Base-by-base conservation (phyloP, 2,888 invertebrate genomes). In the Heliconius aoede region DNA sequence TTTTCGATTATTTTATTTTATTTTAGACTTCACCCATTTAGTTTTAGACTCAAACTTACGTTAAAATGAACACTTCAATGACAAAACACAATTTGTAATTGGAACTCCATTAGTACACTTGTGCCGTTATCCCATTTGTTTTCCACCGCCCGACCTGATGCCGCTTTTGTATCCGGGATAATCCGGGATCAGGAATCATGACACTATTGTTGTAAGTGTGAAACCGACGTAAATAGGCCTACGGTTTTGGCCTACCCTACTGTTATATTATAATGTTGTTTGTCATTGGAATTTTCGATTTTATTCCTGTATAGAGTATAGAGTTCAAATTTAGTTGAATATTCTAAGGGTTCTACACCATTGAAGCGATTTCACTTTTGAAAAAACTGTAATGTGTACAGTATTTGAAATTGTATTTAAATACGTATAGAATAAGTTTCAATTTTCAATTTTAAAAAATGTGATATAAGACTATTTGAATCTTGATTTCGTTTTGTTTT, bases 121-220 rank as follows among this genome's bases (percentile, higher is more conserved):
- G 83, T 90, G 91, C 91, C 91, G 87, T 88, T 89, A 89, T 90
- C 89, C 91, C 92, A 92, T 92, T 94, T 94, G 93, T 93, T 92
- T 92, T 88, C 94, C 92, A 90, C 94, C 92, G 90, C 91, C 86
- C 90, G 90, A 89, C 90, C 91, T 94, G 93, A 94, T 92, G 90
- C 91, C 87, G 87, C 90, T 87, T 87, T 92, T 89, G 90, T 90
- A 86, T 88, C 87, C 87, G 85, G 89, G 89, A 92, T 93, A 91
- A 94, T 92, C 94, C 90, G 85, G 94, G 94, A 93, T 94, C 93
- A 93, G 87, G 94, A 94, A 94, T 94, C 94, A 94, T 94, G 94
- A 92, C 94, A 93, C 94, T 94, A 94, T 94, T 94, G 94, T 94
- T 94, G 93, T 92, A 94, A 94, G 94, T 94, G 94, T 93, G 94